Base-by-base conservation (phyloP, 1,140 invertebrate genomes). In the Drosophila insularis region DNA sequence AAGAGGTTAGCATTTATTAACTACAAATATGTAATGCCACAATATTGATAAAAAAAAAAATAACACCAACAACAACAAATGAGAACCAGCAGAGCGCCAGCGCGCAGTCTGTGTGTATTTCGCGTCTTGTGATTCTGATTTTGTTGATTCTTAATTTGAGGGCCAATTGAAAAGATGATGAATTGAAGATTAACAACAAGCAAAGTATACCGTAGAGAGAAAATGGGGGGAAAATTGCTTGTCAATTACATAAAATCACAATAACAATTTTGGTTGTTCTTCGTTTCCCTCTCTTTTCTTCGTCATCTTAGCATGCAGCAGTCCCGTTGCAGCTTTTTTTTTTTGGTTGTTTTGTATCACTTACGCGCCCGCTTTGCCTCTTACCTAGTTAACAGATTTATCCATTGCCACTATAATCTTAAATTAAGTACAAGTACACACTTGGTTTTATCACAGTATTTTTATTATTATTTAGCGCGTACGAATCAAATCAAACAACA, bases 241-340 rank as follows among this genome's bases (percentile, higher is more conserved):
- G 87, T 86, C 82, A 86, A 87, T 86, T 86, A 87, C 81, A 86
- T 86, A 86, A 86, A 86, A 81, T 81, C 79, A 82, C 75, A 80
- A 76, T 78, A 64, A 76, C 68, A 70, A 73, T 66, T 63, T 66
- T 68, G 63, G 63, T 63, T 60, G 43, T 65, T 60, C 66, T 19
- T 43, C 55, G 7, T 35, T 35, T 62, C 19, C 6, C 43, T 10
- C 43, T n/a, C 7, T 50, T 8, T 50, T 21, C 19, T 8, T 21
- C 17, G 14, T 50, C 43, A 50, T 69, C 21, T 61, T 17, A 17
- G 27, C 27, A 6, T 58, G 55, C 55, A 31, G 55, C 31, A 35
- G 10, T 35, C 55, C 43, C 43, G 43, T 50, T 50, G 43, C 43
- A 50, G 8, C 4, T 27, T 50, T 50, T 50, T 17, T n/a, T 19